Evolutionary conservation across 2,113 vertebrate genomes (phyloP).

Genomic region (Aix galericulata): DNA sequence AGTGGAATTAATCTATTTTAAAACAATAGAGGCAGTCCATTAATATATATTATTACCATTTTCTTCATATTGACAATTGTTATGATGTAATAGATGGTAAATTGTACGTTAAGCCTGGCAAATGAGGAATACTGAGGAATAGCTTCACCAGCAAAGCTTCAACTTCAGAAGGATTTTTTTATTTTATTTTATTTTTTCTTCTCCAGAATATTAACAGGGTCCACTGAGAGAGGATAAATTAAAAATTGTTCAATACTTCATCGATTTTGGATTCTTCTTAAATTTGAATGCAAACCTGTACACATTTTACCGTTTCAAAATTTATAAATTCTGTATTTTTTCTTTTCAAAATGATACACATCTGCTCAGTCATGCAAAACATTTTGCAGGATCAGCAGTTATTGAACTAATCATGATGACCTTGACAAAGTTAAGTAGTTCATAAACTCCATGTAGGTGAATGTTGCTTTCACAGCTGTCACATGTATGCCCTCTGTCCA

Average conservation of each 20-base stretch:
- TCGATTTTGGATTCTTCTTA: neutral
- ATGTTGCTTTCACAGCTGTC: neutral
- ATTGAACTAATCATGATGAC: neutral
- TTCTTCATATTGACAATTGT: neutral
- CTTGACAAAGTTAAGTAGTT: neutral
- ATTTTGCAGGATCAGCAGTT: neutral
- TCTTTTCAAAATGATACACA: neutral
- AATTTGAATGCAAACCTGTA: neutral
- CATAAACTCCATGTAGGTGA: neutral
- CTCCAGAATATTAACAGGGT: neutral
- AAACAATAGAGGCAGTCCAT: neutral
- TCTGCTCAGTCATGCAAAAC: neutral
- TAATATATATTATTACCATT: neutral
- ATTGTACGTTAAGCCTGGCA: neutral
- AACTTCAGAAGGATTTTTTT: neutral
- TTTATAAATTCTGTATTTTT: neutral
- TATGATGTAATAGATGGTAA: neutral
- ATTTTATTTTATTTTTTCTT: neutral
- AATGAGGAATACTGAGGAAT: neutral
- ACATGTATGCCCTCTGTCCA: neutral
- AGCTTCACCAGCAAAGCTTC: neutral
- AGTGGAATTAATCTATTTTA: neutral
- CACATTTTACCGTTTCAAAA: neutral
- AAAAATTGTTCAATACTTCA: neutral
- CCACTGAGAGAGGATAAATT: neutral